phyloP scores from a whole-genome alignment of 37 sponge, comb jelly and placozoan species.

The Theonella swinhoei region DNA sequence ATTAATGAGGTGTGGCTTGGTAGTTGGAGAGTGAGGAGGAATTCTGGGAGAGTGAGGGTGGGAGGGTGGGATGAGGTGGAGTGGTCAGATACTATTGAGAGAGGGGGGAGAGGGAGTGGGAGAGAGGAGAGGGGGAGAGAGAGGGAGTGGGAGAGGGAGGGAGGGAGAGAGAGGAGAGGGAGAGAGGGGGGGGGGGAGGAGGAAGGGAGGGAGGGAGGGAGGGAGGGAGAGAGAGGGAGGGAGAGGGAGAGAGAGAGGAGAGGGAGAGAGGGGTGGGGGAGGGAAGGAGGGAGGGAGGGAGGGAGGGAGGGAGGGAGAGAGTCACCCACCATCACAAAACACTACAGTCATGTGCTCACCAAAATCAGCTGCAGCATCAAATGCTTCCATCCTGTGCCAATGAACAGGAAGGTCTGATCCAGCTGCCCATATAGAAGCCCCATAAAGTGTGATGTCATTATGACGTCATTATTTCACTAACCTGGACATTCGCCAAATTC shows the following conservation, averaged over 20 bases:
- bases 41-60: too few species aligned
- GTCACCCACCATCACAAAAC: not conserved
- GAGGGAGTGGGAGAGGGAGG: too few species aligned
- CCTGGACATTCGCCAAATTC: constrained; percentile 25
- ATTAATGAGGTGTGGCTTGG: not conserved
- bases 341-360: not conserved
- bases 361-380: constrained; percentile 54
- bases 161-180: too few species aligned
- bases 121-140: not conserved
- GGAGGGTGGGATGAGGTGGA: too few species aligned
- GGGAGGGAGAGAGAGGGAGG: too few species aligned
- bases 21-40: not conserved
- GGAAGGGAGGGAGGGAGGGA: too few species aligned
- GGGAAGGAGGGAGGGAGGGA: not conserved
- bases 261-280: constrained; percentile 4
- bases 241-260: too few species aligned
- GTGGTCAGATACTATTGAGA: not conserved
- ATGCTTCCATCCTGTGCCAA: constrained; percentile 62
- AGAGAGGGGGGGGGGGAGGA: too few species aligned
- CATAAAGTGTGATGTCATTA: not conserved
- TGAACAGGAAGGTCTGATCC: constrained; percentile 1
- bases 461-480: not conserved
- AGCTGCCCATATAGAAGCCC: not conserved
- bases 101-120: constrained; percentile 2
- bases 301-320: too few species aligned